phyloP scores from a whole-genome alignment of 2,113 vertebrate species.

The Chitala chitala region DNA sequence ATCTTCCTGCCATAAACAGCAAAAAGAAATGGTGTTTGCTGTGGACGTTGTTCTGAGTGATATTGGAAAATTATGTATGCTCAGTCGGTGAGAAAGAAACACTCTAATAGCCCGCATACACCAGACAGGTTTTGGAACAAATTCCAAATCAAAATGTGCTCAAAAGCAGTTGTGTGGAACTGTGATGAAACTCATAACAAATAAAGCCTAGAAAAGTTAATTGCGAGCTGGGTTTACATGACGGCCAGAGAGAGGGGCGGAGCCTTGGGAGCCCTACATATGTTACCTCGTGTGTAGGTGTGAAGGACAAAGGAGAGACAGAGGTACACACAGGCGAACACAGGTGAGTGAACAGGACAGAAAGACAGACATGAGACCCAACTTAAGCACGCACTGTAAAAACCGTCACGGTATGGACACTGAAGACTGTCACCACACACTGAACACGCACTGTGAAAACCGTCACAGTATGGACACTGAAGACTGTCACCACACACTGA shows the following conservation, averaged over 20 bases:
- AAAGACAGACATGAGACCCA: constrained; percentile 32
- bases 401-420: constrained; percentile 46
- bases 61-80: too few species aligned
- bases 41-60: too few species aligned
- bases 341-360: neutral
- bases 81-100: too few species aligned
- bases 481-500: too few species aligned
- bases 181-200: neutral
- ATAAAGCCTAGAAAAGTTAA: neutral
- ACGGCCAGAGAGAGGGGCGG: neutral
- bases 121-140: neutral
- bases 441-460: constrained; percentile 55
- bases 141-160: neutral
- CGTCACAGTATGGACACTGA: too few species aligned
- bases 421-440: constrained; percentile 61
- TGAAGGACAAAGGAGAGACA: neutral
- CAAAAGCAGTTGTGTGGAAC: neutral
- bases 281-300: neutral
- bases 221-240: neutral
- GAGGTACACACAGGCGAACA: constrained; percentile 6
- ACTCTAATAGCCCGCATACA: too few species aligned
- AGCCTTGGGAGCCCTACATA: neutral
- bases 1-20: too few species aligned
- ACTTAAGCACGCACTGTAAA: neutral
- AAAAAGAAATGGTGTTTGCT: too few species aligned